Percentiles rank a stretch among this genome's conserved stretches.
phyloP scores from a whole-genome alignment of 2,113 vertebrate species.

The Chlamydotis undulata region DNA sequence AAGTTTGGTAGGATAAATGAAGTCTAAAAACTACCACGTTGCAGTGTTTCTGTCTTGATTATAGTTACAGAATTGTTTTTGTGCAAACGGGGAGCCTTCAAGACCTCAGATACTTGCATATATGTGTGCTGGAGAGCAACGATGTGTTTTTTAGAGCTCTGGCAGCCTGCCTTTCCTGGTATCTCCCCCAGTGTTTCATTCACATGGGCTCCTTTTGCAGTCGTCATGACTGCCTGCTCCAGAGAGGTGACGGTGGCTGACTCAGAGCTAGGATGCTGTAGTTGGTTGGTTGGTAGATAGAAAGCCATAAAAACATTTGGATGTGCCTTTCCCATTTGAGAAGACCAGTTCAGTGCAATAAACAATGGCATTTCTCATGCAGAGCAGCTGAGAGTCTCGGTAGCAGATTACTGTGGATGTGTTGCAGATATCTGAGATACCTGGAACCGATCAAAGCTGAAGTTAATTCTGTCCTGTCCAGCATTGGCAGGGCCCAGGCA shows the following conservation, averaged over 20 bases:
- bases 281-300: not conserved
- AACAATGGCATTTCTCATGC: not conserved
- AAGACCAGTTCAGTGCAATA: not conserved
- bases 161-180: not conserved
- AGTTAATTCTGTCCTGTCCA: not conserved
- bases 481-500: not conserved
- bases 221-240: not conserved
- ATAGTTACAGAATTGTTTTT: not conserved
- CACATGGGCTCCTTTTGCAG: not conserved
- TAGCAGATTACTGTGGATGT: not conserved
- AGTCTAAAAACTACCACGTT: not conserved
- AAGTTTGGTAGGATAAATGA: not conserved
- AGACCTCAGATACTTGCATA: not conserved
- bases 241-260: not conserved
- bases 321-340: not conserved
- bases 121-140: not conserved
- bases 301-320: not conserved
- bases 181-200: not conserved
- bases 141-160: not conserved
- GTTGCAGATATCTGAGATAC: not conserved
- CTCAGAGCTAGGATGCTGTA: not conserved
- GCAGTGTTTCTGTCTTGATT: not conserved
- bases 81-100: not conserved
- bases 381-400: accelerated
- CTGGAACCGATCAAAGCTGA: not conserved